Base-by-base conservation (phyloP, 2,797 vertebrate species). In the Sebastes trivittatus region DNA sequence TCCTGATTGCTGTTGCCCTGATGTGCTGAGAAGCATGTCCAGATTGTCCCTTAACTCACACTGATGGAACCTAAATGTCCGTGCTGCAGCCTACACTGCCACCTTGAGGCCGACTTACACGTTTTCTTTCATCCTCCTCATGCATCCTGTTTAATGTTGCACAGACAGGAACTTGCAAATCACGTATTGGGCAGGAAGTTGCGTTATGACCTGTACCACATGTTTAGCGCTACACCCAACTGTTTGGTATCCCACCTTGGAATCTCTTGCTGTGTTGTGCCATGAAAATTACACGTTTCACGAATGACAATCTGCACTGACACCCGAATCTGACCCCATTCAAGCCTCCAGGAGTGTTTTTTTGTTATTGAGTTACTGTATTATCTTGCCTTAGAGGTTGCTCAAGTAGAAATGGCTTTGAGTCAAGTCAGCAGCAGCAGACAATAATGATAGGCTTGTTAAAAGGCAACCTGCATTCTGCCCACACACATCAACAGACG, bases 41-140 rank as follows among this genome's bases (percentile, higher is more conserved):
- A 87, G 84, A 85, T 87, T 88, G 84, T 92, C 80, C 86, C 67
- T 82, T 76, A 74, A 72, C 58, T 81, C 82, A 77, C 49, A 76
- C 75, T 88, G 89, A 89, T 81, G 78, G 83, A 69, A 42, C 61
- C 64, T 59, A 67, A 67, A 71, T 56, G 61, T 52, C 73, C 55
- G 77, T 82, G 83, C 80, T 76, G 84, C 78, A 89, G 92, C 85
- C 93, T 92, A 80, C 85, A 92, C 86, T 93, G 93, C 94, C 94
- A 93, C 92, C 94, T 91, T 78, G 85, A 94, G 94, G 93, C 69
- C 2, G 20, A 66, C 27, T 49, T 18, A 6, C 22, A 59, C 13
- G 32, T 8, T 67, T 49, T 25, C 22, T 63, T 75, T 69, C 67
- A 72, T 46, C 27, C 75, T 36, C 49, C 34, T 65, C 69, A 18